Evolutionary conservation across 2,113 vertebrate species (phyloP).

Genomic region (Sylvietta virens): DNA sequence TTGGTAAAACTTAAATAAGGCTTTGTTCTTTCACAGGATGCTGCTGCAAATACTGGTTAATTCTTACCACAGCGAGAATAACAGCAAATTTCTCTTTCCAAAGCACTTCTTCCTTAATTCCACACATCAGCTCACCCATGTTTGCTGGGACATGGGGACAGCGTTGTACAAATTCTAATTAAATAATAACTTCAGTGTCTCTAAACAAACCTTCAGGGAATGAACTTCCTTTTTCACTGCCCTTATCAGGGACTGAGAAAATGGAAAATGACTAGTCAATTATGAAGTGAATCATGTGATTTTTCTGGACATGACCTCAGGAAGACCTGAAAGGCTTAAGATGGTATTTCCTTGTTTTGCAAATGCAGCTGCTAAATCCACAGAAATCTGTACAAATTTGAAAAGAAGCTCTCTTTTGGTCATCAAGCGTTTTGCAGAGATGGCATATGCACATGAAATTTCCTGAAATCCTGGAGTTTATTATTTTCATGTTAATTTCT

Average conservation of each 20-base stretch:
- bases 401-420: background rate
- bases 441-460: rapidly evolving
- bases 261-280: background rate
- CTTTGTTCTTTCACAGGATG: background rate
- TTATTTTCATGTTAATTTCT: background rate
- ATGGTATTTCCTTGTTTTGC: background rate
- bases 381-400: background rate
- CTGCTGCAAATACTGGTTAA: background rate
- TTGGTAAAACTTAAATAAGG: background rate
- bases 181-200: background rate
- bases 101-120: background rate
- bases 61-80: background rate
- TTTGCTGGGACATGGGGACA: background rate
- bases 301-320: background rate
- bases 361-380: background rate
- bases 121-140: background rate
- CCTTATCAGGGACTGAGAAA: background rate
- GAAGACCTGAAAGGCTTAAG: background rate
- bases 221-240: background rate
- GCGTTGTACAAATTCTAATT: background rate
- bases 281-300: background rate
- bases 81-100: background rate
- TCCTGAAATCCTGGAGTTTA: background rate
- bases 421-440: background rate
- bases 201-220: background rate